Percentiles rank a stretch among this genome's conserved stretches.
These are phyloP conservation scores for Aphelenchoides fujianensis DNA, from an alignment of 1,140 invertebrate species.

Conservation along the genomic window DNA sequence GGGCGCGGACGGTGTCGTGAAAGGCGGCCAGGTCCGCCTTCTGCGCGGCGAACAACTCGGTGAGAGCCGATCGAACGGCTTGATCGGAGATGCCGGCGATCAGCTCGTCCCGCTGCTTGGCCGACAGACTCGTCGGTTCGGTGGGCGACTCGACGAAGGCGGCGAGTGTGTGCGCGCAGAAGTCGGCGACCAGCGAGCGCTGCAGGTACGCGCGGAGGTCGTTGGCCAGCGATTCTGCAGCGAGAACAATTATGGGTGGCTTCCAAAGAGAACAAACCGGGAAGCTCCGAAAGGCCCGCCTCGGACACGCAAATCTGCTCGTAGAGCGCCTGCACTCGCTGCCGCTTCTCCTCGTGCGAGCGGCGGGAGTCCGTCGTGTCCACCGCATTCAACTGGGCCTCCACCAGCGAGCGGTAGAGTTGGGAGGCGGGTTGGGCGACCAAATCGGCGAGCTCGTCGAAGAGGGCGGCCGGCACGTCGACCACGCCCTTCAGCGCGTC, in stretches of 20 bases:
- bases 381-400: conserved; percentile 4
- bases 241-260: neutral
- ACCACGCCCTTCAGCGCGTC: neutral
- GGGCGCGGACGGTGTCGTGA: conserved; percentile 36
- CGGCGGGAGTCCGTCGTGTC: conserved; percentile 14
- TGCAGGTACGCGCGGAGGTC: conserved; percentile 35
- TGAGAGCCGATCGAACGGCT: conserved; percentile 29
- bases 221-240: conserved; percentile 35
- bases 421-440: conserved; percentile 19
- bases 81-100: conserved; percentile 26
- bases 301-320: conserved; percentile 41
- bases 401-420: conserved; percentile 29
- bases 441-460: conserved; percentile 31
- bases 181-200: conserved; percentile 28
- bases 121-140: neutral
- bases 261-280: conserved; percentile 21
- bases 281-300: conserved; percentile 26
- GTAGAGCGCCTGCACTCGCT: conserved; percentile 18
- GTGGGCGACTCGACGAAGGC: conserved; percentile 22
- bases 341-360: conserved; percentile 27
- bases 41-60: conserved; percentile 32
- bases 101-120: conserved; percentile 21
- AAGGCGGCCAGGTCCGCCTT: conserved; percentile 23
- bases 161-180: conserved; percentile 28
- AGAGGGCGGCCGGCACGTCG: conserved; percentile 26